phyloP scores from a whole-genome alignment of 2,888 invertebrate species.

The Stenurella melanura region DNA sequence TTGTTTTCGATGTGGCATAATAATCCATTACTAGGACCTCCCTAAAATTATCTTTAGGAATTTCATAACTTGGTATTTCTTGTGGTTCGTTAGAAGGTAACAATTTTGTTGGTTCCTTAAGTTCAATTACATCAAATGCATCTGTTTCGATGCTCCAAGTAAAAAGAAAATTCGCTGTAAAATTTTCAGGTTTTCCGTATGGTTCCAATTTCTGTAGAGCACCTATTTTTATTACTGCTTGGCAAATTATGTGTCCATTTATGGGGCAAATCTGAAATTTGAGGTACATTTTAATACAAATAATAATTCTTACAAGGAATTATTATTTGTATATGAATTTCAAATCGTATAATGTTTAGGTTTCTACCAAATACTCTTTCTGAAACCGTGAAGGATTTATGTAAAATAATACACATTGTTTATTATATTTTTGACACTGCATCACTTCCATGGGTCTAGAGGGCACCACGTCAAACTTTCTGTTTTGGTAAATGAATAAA shows the following conservation, averaged over 20 bases:
- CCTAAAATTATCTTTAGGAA: constrained; percentile 57
- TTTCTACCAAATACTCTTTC: too few relatives aligned
- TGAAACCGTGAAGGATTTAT: too few relatives aligned
- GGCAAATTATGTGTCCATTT: constrained; percentile 71
- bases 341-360: too few relatives aligned
- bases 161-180: constrained; percentile 69
- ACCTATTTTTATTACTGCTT: constrained; percentile 72
- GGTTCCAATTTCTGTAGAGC: constrained; percentile 65
- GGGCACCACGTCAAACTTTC: too few relatives aligned
- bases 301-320: not conserved
- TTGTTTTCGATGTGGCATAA: constrained; percentile 64
- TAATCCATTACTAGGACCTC: constrained; percentile 68
- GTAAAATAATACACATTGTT: too few relatives aligned
- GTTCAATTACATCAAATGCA: constrained; percentile 69
- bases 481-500: too few relatives aligned
- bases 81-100: constrained; percentile 61
- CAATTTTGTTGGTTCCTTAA: constrained; percentile 62
- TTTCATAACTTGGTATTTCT: constrained; percentile 57
- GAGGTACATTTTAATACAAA: not conserved
- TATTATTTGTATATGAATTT: too few relatives aligned
- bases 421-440: too few relatives aligned
- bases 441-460: too few relatives aligned
- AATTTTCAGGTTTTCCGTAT: constrained; percentile 65
- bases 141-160: constrained; percentile 71
- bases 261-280: constrained; percentile 71